Evolutionary conservation across 1,140 invertebrate species (phyloP).

Genomic region (Zelostemma sp.): DNA sequence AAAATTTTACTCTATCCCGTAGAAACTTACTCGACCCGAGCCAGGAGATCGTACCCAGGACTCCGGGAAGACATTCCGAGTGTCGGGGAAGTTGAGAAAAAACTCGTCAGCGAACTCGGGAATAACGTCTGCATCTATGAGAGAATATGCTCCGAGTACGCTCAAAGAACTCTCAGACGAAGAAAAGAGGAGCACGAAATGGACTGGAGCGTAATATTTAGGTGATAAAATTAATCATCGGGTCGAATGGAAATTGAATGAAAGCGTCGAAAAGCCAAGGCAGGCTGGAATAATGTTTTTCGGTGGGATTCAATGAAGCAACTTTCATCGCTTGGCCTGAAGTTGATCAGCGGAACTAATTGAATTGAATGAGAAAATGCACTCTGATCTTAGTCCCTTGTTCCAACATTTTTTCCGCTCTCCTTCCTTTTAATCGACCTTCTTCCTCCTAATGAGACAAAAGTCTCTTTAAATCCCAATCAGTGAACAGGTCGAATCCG

Average conservation of each 20-base stretch:
- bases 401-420: constrained; percentile 26
- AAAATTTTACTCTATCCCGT: constrained; percentile 16
- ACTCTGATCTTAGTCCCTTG: constrained; percentile 3
- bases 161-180: constrained; percentile 65
- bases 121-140: constrained; percentile 79
- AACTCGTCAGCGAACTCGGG: constrained; percentile 77
- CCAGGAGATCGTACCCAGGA: constrained; percentile 59
- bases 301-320: too few species aligned
- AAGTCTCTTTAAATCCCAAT: constrained; percentile 38
- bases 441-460: constrained; percentile 30
- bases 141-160: constrained; percentile 77
- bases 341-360: background rate
- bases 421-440: constrained; percentile 37
- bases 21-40: constrained; percentile 76
- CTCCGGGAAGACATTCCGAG: constrained; percentile 72
- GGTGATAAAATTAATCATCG: constrained; percentile 63
- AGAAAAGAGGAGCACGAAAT: constrained; percentile 60
- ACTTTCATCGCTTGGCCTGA: background rate
- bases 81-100: constrained; percentile 77
- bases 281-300: too few species aligned
- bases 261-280: too few species aligned
- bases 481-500: constrained; percentile 23
- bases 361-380: constrained; percentile 5
- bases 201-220: constrained; percentile 78
- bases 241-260: too few species aligned